A percentile compares a stretch with the other conserved stretches of the same genome.
These are phyloP conservation scores for Escarpia spicata DNA, from an alignment of 2,888 invertebrate genomes.

Conservation along the genomic window DNA sequence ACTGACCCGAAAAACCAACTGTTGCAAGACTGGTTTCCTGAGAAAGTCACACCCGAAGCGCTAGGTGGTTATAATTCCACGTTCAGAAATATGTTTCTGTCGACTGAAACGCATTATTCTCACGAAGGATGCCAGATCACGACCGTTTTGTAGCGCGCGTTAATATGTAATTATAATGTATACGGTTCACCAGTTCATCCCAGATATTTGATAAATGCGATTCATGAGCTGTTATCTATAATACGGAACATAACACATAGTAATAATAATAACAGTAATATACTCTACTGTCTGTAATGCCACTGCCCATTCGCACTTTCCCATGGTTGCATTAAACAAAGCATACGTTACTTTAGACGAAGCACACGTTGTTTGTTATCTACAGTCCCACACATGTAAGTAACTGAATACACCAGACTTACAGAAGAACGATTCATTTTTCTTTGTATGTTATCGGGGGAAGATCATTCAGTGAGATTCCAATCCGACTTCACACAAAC, in stretches of 20 bases:
- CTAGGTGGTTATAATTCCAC: too few relatives aligned
- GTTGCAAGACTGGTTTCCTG: too few relatives aligned
- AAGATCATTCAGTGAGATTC: neutral
- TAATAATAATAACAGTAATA: too few relatives aligned
- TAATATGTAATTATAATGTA: neutral
- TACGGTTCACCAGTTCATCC: neutral
- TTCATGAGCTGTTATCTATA: neutral
- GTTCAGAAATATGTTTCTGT: too few relatives aligned
- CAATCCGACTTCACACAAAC: neutral
- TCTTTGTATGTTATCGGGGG: neutral
- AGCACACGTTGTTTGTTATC: neutral
- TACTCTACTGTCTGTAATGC: neutral
- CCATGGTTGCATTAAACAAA: neutral
- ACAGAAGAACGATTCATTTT: neutral
- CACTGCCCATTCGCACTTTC: neutral
- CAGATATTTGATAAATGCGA: neutral
- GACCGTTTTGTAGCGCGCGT: too few relatives aligned
- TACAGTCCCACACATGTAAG: neutral
- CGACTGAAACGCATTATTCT: too few relatives aligned
- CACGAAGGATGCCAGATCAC: too few relatives aligned
- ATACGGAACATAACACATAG: neutral
- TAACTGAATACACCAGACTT: neutral
- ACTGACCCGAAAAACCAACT: too few relatives aligned
- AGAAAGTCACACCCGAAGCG: too few relatives aligned
- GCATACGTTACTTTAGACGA: neutral